These are phyloP conservation scores for Physella acuta DNA, from an alignment of 1,140 invertebrate species.

Conservation along the genomic window DNA sequence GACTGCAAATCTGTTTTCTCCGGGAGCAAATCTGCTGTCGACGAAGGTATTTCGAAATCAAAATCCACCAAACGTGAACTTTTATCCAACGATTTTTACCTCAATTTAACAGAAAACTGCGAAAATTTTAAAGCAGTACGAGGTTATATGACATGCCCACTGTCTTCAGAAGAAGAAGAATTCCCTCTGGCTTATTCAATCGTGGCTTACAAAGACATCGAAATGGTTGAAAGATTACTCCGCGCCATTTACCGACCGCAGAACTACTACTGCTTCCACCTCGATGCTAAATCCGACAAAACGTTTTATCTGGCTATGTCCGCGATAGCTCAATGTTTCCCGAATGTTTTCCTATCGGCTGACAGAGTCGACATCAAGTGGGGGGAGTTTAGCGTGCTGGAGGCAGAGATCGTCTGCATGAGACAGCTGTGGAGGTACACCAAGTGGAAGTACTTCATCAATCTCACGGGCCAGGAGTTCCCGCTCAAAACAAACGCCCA, in stretches of 20 bases:
- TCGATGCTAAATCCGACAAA: constrained; percentile 41
- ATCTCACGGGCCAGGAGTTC: too few relatives aligned
- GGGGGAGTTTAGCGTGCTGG: constrained; percentile 32
- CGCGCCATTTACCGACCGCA: constrained; percentile 52
- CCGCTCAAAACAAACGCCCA: constrained; percentile 47
- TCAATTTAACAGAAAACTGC: neutral
- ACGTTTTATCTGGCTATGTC: constrained; percentile 26
- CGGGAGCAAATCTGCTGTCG: too few relatives aligned
- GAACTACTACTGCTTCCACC: constrained; percentile 55
- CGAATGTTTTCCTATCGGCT: constrained; percentile 43
- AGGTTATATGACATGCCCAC: constrained; percentile 6
- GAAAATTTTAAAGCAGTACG: neutral
- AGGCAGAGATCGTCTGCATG: constrained; percentile 34
- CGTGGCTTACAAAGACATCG: constrained; percentile 39
- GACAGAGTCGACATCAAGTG: constrained; percentile 27
- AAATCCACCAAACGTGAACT: too few relatives aligned
- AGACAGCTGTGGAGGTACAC: too few relatives aligned
- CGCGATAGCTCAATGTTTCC: constrained; percentile 40
- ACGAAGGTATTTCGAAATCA: too few relatives aligned
- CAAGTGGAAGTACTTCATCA: too few relatives aligned
- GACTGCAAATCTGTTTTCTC: too few relatives aligned
- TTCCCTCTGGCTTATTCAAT: constrained; percentile 50
- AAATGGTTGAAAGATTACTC: constrained; percentile 46
- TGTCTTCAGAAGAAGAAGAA: constrained; percentile 28
- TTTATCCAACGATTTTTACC: too few relatives aligned